phyloP scores from a whole-genome alignment of 2,113 vertebrate species.

The Serranochromis macrocephalus region DNA sequence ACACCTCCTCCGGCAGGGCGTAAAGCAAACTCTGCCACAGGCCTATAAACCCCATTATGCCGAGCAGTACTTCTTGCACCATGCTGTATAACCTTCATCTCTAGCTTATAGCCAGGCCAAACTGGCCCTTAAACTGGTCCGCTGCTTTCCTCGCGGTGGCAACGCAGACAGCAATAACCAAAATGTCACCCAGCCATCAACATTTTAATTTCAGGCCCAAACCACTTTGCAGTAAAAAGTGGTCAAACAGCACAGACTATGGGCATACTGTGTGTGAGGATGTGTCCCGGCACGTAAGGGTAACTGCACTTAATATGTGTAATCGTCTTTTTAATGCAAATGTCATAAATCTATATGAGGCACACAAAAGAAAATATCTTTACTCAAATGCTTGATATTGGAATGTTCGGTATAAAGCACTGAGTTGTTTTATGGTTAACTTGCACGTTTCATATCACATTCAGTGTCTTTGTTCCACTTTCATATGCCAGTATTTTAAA shows the following conservation, averaged over 20 bases:
- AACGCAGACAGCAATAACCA: background rate
- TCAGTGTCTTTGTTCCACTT: background rate
- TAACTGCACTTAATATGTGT: background rate
- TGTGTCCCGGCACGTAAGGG: background rate
- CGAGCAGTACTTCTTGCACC: constrained; percentile 36
- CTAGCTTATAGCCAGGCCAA: background rate
- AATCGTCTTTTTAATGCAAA: background rate
- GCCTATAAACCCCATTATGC: constrained; percentile 48
- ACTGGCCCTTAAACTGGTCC: constrained; percentile 1
- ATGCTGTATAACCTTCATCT: constrained; percentile 29
- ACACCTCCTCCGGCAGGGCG: constrained; percentile 25
- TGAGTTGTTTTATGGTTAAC: background rate
- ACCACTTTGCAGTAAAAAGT: background rate
- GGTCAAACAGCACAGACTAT: background rate
- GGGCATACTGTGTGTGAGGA: background rate
- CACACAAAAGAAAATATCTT: background rate
- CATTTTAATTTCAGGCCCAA: background rate
- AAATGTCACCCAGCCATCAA: background rate
- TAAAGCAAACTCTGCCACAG: constrained; percentile 46
- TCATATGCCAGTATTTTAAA: background rate
- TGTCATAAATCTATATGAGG: background rate
- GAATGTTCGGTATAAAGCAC: background rate
- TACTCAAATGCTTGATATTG: background rate
- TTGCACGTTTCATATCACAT: rapidly evolving
- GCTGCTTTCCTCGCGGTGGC: background rate